These are phyloP conservation scores for Epizoanthus illoricatus DNA, from an alignment of 92 coral and sea anemone species.

Conservation along the genomic window DNA sequence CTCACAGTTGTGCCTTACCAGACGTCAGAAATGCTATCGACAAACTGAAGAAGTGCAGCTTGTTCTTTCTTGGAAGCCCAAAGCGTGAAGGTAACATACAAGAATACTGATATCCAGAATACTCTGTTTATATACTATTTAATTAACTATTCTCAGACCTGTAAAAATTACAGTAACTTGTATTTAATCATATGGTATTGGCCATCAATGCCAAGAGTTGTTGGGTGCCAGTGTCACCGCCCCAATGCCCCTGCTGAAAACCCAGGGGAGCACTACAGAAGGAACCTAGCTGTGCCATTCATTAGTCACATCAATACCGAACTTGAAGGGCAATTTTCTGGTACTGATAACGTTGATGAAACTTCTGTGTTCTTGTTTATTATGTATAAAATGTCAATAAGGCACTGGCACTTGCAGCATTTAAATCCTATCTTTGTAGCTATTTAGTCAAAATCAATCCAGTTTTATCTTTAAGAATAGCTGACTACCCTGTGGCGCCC, in stretches of 20 bases:
- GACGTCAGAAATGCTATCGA: conserved; percentile 12
- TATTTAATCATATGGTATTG: not conserved
- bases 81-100: conserved; percentile 11
- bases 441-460: too few species aligned
- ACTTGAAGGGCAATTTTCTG: conserved; percentile 44
- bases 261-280: conserved; percentile 36
- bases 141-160: not conserved
- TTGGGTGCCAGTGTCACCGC: conserved; percentile 26
- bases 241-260: conserved; percentile 21
- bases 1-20: conserved; percentile 31
- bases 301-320: conserved; percentile 21
- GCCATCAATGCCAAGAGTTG: conserved; percentile 19
- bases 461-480: too few species aligned
- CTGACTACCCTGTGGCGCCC: not conserved
- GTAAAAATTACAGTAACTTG: too few species aligned
- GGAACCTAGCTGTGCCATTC: conserved; percentile 36
- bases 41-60: conserved; percentile 7
- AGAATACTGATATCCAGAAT: too few species aligned
- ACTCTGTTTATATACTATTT: not conserved
- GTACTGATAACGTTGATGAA: not conserved
- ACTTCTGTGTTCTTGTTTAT: too few species aligned
- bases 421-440: too few species aligned
- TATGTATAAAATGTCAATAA: too few species aligned
- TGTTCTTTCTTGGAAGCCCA: conserved; percentile 16
- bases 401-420: too few species aligned